A percentile compares a stretch with the other conserved stretches of the same genome.
Conservation (phyloP, 2,113 vertebrate genomes). For the Oryzias melastigma region DNA sequence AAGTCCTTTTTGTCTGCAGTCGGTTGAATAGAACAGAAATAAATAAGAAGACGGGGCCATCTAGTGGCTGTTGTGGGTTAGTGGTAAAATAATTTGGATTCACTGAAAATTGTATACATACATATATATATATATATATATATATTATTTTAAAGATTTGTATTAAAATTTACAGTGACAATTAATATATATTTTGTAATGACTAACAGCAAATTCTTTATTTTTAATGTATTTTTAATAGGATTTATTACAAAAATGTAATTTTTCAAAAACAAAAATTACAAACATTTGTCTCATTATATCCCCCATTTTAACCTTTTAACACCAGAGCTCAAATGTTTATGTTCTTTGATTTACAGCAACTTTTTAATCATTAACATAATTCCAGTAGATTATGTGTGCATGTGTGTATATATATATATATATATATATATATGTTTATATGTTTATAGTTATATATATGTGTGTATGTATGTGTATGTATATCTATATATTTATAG, state of each 20-base stretch:
- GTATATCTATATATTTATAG: no score
- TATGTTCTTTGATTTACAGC: no score
- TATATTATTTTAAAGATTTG: background rate
- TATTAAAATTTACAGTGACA: no score
- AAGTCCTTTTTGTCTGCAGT: background rate
- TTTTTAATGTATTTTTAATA: no score
- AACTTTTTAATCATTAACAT: no score
- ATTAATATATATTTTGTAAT: no score
- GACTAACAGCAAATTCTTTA: background rate
- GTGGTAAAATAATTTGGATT: slow-evolving; percentile 8
- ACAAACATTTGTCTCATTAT: no score
- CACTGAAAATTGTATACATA: background rate
- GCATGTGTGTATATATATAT: background rate
- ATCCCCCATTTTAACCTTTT: no score
- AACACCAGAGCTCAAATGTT: no score
- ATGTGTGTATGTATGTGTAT: no score
- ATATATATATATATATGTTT: background rate
- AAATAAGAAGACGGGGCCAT: slow-evolving; percentile 39
- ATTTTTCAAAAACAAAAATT: background rate
- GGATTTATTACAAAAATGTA: background rate
- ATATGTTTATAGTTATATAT: background rate
- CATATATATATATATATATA: no score
- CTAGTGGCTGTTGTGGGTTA: slow-evolving; percentile 41
- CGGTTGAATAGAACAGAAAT: background rate
- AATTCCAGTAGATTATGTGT: background rate